Conservation (phyloP, 2,888 invertebrate species). For the Tipula helvola region DNA sequence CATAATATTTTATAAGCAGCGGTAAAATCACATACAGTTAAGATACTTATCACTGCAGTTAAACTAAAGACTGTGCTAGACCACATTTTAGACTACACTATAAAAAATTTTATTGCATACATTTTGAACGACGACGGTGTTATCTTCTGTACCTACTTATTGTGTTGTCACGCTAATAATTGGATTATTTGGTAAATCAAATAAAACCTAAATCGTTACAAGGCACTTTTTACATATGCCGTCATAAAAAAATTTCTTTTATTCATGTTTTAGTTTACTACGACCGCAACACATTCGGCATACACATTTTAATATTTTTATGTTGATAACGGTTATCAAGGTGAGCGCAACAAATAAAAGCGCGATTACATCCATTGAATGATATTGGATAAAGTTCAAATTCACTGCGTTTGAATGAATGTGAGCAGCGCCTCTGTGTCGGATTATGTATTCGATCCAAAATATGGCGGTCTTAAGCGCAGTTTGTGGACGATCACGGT, state of each 20-base stretch:
- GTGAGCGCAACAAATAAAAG: neutral
- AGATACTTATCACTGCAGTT: neutral
- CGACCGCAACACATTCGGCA: neutral
- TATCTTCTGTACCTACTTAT: too few relatives aligned
- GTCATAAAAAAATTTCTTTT: neutral
- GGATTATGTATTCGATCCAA: slow-evolving; percentile 39
- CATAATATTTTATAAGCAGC: neutral
- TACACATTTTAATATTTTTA: neutral
- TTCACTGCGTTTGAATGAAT: slow-evolving; percentile 35
- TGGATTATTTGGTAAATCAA: too few relatives aligned
- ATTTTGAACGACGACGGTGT: too few relatives aligned
- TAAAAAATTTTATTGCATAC: too few relatives aligned
- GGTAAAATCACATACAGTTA: neutral
- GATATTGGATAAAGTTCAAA: slow-evolving; percentile 32
- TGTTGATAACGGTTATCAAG: neutral
- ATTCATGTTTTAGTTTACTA: neutral
- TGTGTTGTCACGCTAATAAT: too few relatives aligned
- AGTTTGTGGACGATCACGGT: slow-evolving; percentile 36
- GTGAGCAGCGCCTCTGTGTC: slow-evolving; percentile 35
- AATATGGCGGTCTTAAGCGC: slow-evolving; percentile 37
- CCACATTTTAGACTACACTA: neutral
- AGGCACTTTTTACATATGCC: too few relatives aligned
- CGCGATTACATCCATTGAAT: slow-evolving; percentile 32
- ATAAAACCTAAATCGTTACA: too few relatives aligned
- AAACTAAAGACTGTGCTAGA: neutral